These are phyloP conservation scores for Triplophysa bombifrons DNA, from an alignment of 2,797 vertebrate species.

Conservation along the genomic window DNA sequence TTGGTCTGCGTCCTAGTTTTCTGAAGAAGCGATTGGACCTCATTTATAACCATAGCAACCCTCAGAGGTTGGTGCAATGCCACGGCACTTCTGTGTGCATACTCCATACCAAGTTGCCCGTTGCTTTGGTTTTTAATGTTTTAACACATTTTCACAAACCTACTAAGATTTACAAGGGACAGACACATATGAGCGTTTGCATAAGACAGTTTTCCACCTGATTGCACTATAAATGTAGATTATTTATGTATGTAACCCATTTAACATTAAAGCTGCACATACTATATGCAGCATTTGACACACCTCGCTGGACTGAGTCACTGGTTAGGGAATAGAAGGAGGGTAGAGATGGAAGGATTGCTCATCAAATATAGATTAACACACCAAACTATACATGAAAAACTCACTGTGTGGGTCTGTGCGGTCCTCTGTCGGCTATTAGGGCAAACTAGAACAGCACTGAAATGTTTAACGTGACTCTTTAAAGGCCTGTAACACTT, in stretches of 20 bases:
- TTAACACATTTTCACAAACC: neutral
- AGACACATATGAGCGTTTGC: neutral
- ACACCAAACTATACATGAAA: slow-evolving; percentile 65
- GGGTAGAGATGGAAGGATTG: slow-evolving; percentile 34
- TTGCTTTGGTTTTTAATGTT: neutral
- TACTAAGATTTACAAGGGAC: neutral
- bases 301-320: slow-evolving; percentile 3
- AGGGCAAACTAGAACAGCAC: slow-evolving; percentile 10
- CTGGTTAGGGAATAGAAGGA: slow-evolving; percentile 44
- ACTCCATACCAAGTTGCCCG: slow-evolving; percentile 18
- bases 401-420: slow-evolving; percentile 64
- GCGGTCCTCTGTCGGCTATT: neutral
- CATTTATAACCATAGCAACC: slow-evolving; percentile 61
- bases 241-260: neutral
- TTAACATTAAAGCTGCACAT: slow-evolving; percentile 10
- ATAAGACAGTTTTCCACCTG: neutral
- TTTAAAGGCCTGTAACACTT: neutral
- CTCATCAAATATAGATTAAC: slow-evolving; percentile 70
- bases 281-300: neutral
- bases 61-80: slow-evolving; percentile 54
- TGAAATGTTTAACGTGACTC: neutral
- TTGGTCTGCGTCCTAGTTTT: slow-evolving; percentile 55
- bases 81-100: slow-evolving; percentile 42
- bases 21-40: slow-evolving; percentile 56
- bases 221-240: neutral